phyloP scores from a whole-genome alignment of 2,797 vertebrate species.

The Danio kyathit region DNA sequence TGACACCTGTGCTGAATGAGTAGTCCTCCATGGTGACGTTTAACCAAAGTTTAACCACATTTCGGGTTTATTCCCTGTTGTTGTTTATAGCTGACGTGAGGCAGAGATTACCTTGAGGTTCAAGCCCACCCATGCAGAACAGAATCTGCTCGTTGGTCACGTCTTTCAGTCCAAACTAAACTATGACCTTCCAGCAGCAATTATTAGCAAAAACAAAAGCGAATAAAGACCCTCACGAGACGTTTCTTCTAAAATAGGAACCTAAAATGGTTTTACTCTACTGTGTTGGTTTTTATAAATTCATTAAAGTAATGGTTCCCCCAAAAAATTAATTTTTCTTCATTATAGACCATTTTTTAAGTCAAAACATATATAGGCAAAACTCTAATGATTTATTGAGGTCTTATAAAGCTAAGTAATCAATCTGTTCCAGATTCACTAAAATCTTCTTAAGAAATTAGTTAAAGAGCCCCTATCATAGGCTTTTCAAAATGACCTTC shows the following conservation, averaged over 20 bases:
- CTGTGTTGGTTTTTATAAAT: neutral
- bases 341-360: too few species aligned
- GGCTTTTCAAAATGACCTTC: too few species aligned
- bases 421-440: too few species aligned
- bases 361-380: too few species aligned
- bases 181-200: slow-evolving; percentile 1
- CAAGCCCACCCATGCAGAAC: slow-evolving; percentile 85
- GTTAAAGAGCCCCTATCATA: too few species aligned
- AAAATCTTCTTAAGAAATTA: too few species aligned
- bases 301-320: neutral
- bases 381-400: too few species aligned
- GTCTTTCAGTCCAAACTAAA: slow-evolving; percentile 47
- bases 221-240: neutral
- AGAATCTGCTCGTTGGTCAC: slow-evolving; percentile 77
- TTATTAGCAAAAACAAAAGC: slow-evolving; percentile 25
- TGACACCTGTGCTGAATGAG: slow-evolving; percentile 83
- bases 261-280: neutral
- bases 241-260: neutral
- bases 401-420: too few species aligned
- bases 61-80: slow-evolving; percentile 32
- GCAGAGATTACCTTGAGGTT: slow-evolving; percentile 82
- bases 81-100: slow-evolving; percentile 72
- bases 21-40: slow-evolving; percentile 71
- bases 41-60: slow-evolving; percentile 73
- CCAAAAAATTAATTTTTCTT: too few species aligned